Evolutionary conservation across 2,113 vertebrate genomes (phyloP), one percentile per base, ranked within the genome.

Genomic region (Planiliza haematocheilus): DNA sequence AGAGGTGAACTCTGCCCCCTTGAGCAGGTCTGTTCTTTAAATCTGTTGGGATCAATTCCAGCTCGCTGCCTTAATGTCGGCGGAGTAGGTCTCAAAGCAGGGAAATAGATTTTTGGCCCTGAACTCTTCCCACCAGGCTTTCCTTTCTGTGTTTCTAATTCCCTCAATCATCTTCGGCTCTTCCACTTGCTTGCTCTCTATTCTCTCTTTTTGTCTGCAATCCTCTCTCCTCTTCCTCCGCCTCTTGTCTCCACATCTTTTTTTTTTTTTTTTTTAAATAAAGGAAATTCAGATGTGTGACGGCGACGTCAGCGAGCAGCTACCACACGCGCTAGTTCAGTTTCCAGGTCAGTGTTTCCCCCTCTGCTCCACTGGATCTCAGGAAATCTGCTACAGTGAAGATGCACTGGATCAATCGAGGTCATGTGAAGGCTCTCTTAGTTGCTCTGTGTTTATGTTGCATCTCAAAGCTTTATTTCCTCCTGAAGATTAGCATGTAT

Each of bases 11-110:
- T 85, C 63, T 84, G 74, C 24, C 59, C 81, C 59, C 20, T 21
- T 74, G 71, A 83, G 43, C 69, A 49, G 50, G 71, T 75, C 76
- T 81, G 82, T 79, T 89, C 88, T 88, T 85, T 80, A 81, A 86
- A 85, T 89, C 86, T 83, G 43, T 45, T 79, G 84, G 83, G 87
- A 90, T 89, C 85, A 85, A 86, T 86, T 89, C 82, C 69, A 82
- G 41, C 78, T 87, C 38, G 21, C 70, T 52, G 77, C 77, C 83
- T 86, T 74, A 85, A 86, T 79, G 84, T 85, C 74, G 17, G 49
- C 69, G 70, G 67, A 81, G 82, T 30, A 76, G 70, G 73, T 70
- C 84, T 89, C 79, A 74, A 82, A 85, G 73, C 61, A 59, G 51
- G 70, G 76, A 82, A 79, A 88, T 84, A 12, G 87, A 88, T 77